A percentile compares a stretch with the other conserved stretches of the same genome.
phyloP scores from a whole-genome alignment of 1,140 invertebrate species.

The Centruroides sculpturatus region DNA sequence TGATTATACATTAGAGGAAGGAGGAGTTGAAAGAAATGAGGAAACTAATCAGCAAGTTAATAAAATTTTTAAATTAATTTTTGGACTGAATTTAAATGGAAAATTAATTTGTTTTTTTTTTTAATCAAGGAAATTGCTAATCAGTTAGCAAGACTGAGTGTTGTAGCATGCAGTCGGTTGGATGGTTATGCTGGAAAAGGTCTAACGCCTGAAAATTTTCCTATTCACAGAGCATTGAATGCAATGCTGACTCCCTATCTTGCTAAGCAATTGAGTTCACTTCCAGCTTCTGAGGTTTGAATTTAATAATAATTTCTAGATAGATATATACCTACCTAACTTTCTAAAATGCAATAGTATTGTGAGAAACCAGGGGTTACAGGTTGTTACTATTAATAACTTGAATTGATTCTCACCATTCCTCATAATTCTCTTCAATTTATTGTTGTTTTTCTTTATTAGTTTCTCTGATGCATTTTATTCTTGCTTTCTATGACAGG shows the following conservation, averaged over 20 bases:
- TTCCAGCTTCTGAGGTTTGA: conserved; percentile 52
- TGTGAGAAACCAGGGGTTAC: no score
- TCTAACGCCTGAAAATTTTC: conserved; percentile 42
- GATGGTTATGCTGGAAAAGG: conserved; percentile 49
- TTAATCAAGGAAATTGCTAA: conserved; percentile 69
- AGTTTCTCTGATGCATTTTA: no score
- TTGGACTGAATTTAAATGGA: not conserved
- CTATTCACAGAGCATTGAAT: conserved; percentile 48
- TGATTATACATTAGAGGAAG: conserved; percentile 95
- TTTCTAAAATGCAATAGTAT: no score
- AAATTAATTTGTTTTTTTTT: conserved; percentile 9
- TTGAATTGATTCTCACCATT: no score
- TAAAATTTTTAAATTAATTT: not conserved
- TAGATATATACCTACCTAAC: no score
- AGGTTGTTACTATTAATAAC: no score
- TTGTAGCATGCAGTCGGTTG: conserved; percentile 65
- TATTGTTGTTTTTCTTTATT: no score
- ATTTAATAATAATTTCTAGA: no score
- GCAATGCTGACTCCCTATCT: conserved; percentile 82
- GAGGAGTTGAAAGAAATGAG: conserved; percentile 71
- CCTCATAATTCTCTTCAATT: no score
- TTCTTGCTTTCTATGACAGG: no score
- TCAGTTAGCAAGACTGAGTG: conserved; percentile 69
- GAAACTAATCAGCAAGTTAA: conserved; percentile 64
- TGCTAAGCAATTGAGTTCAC: conserved; percentile 53